These are phyloP conservation scores for Physeter macrocephalus DNA, from an alignment of 2,113 vertebrate species.

Conservation along the genomic window DNA sequence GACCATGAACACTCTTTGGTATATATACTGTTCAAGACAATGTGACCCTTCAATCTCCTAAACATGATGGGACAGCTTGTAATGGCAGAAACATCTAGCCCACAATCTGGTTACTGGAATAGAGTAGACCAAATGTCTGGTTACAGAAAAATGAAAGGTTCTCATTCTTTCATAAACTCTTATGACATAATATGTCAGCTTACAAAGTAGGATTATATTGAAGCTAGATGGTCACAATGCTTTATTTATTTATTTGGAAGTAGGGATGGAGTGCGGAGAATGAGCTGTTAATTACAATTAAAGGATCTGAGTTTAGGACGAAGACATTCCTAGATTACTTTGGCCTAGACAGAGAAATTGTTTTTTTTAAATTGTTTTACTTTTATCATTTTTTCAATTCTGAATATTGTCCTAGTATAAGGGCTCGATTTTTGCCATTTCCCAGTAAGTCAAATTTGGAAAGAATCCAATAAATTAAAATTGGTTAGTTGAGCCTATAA, in stretches of 20 bases:
- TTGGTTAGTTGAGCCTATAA: background rate
- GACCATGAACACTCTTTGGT: background rate
- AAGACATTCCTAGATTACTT: background rate
- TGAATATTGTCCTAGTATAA: background rate
- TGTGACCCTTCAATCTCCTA: background rate
- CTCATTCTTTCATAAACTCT: background rate
- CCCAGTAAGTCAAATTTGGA: background rate
- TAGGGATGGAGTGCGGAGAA: background rate
- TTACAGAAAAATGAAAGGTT: background rate
- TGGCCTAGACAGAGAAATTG: background rate
- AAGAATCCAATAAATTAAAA: background rate
- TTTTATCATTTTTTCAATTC: background rate
- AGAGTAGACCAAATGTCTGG: background rate
- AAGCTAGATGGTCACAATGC: background rate
- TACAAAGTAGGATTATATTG: background rate
- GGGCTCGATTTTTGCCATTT: background rate
- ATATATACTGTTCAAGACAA: background rate
- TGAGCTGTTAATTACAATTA: background rate
- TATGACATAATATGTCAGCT: background rate
- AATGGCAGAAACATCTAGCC: background rate
- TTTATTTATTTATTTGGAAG: background rate
- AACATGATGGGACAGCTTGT: background rate
- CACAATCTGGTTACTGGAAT: background rate
- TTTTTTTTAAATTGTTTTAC: background rate
- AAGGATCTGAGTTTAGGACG: background rate